Evolutionary conservation across 2,888 invertebrate genomes (phyloP), one percentile per base, ranked within the genome.

Genomic region (Drosophila niveifrons): DNA sequence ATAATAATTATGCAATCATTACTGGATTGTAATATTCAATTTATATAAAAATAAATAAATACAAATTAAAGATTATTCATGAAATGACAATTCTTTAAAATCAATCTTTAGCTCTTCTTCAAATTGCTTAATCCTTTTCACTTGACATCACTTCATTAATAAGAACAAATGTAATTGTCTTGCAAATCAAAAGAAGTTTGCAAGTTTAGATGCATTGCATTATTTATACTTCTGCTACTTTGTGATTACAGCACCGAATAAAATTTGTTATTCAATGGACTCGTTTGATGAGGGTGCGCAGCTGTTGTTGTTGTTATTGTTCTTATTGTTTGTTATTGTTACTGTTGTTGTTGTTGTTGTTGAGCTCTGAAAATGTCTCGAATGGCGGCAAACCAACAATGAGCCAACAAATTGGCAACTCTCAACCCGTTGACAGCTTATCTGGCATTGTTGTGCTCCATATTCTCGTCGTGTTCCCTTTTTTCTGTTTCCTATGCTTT

Each of bases 361-460:
- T 17, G 31, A 56, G 55, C 55, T 34, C 1, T 8, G 44, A 29
- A 51, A 52, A 15, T 51, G 47, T 56, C 10, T 28, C 51, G 61
- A 62, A 57, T 56, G 44, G 41, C n/a, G 23, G 68, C 17, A 57
- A 70, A 61, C 29, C 57, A 77, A 77, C 65, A 76, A 74, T 72
- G 57, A 44, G 46, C 53, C 55, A 74, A 78, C 75, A 75, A 75
- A 75, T 75, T 75, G 79, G 69, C 75, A 75, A 78, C 69, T 47
- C 57, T 64, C 67, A 69, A 79, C 75, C 46, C 75, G 70, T 66
- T 79, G 75, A 79, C 79, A 69, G 65, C 70, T 79, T 69, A 75
- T 69, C 75, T 66, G 65, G 29, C 44, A 65, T 78, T 68, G 75
- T 64, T 68, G 75, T 64, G 29, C 56, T 46, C 8, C 36, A 18